Base-by-base conservation (phyloP, 2,797 vertebrate species). In the Schizothorax lantsangensis region DNA sequence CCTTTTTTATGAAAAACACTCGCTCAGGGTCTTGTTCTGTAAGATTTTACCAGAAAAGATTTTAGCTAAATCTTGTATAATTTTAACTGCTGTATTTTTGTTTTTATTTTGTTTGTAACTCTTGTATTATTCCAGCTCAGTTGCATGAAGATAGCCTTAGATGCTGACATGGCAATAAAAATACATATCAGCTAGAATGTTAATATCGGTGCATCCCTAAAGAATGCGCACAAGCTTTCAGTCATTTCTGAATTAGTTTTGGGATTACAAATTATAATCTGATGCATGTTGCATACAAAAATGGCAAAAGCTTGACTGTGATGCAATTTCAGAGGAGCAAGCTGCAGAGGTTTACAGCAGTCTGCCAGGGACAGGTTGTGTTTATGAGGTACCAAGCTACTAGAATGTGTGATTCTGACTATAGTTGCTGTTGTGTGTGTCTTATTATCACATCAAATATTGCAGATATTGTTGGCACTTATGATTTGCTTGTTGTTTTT, bases 211-310 rank as follows among this genome's bases (percentile, higher is more conserved):
- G 68, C 9, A 38, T 21, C 15, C 7, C 17, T 11, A 9, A 38
- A 9, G 5, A 21, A 8, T 21, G 36, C 66, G 38, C 19, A 36
- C 33, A 19, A 17, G 6, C 2, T 21, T 69, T 69, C 5, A 23
- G 68, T 40, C 19, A 38, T 69, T 69, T 69, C 66, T 69, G 33
- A 69, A 21, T 69, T 69, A 38, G 66, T 69, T 69, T 69, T 17
- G 33, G 30, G 33, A 69, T 69, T 38, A 21, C 15, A 66, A 33
- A 66, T 66, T 66, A 33, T 66, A 64, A 64, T 64, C 26, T 30
- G 23, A 40, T 40, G 19, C 36, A 11, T 23, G 9, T 40, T 40
- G 2, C 69, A 45, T 7, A 15, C 23, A 72, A n/a, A 72, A 43
- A n/a, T 43, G 38, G 23, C 36, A 40, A 71, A 2, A 45, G 40